Evolutionary conservation across 2,888 invertebrate genomes (phyloP), one percentile per base, ranked within the genome.

Genomic region (Conus canariensis): DNA sequence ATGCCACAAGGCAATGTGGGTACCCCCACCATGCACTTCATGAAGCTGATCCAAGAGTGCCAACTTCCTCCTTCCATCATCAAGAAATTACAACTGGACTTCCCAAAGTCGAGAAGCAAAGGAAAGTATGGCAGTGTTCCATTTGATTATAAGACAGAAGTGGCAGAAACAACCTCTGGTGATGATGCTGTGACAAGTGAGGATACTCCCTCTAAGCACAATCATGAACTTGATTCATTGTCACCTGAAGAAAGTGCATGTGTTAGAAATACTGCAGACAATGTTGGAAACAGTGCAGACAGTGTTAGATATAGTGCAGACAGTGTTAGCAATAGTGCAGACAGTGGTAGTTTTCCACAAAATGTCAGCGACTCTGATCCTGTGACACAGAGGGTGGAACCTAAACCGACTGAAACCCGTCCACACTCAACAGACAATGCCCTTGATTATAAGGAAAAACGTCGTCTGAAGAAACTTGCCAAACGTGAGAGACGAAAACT

Each of bases 1-100:
- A 96, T 97, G 97, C 97, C 97, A 8, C 94, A 97, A 91, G 97
- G 97, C 59, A 97, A 97, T 95, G 97, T 97, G 77, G 97, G 97
- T 9, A 97, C 97, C 5, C 96, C 97, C 6, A 97, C 97, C 14
- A 93, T 92, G 64, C 93, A 96, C 91, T 97, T 97, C 93, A 92
- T 97, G 88, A 94, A 95, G 14, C 94, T 96, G 74, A 97, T 97
- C 7, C 94, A 95, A 74, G 94, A 95, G 59, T 97, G 97, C 93
- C 92, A 95, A 90, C 94, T 97, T 60, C 97, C 97, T 19, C 95
- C 96, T 10, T 94, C 94, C 25, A 91, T 97, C 8, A 97, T 97
- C 19, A 94, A 94, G 56, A 97, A 96, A 91, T 93, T 97, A 2
- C 96, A 96, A 25, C 93, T 97, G 12, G 93, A 92, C 86, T 96